Evolutionary conservation across 2,113 vertebrate genomes (phyloP).

Genomic region (Formicarius rufipectus): DNA sequence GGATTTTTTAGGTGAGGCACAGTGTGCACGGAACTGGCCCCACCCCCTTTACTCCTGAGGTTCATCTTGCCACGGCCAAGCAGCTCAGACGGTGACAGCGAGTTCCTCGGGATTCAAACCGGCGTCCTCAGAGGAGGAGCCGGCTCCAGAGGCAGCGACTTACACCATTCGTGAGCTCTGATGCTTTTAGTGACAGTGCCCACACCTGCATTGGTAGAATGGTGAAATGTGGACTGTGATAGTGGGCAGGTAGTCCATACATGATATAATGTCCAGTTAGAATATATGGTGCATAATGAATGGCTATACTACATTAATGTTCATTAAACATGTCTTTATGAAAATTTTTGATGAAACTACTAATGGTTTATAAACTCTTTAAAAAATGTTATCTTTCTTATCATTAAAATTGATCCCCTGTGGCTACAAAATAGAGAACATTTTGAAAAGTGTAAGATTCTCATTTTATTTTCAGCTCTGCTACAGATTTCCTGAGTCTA

Average conservation of each 20-base stretch:
- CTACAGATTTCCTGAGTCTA: background rate
- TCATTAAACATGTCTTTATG: background rate
- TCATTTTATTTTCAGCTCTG: background rate
- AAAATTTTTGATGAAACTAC: background rate
- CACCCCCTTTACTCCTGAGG: too few relatives aligned
- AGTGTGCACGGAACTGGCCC: too few relatives aligned
- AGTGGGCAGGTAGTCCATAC: fast-evolving
- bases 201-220: background rate
- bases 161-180: too few relatives aligned
- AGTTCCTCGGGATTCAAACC: too few relatives aligned
- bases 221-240: background rate
- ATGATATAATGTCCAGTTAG: background rate
- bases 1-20: too few relatives aligned
- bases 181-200: background rate
- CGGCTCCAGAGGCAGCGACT: too few relatives aligned
- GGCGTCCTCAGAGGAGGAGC: too few relatives aligned
- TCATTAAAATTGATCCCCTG: background rate
- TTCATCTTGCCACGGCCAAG: too few relatives aligned
- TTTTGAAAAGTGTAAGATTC: fast-evolving
- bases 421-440: background rate
- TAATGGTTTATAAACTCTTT: background rate
- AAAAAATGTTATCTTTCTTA: background rate
- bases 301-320: background rate
- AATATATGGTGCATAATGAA: background rate
- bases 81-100: too few relatives aligned